Evolutionary conservation across 2,797 vertebrate species (phyloP), one percentile per base, ranked within the genome.

Genomic region (Poecilia wingei): DNA sequence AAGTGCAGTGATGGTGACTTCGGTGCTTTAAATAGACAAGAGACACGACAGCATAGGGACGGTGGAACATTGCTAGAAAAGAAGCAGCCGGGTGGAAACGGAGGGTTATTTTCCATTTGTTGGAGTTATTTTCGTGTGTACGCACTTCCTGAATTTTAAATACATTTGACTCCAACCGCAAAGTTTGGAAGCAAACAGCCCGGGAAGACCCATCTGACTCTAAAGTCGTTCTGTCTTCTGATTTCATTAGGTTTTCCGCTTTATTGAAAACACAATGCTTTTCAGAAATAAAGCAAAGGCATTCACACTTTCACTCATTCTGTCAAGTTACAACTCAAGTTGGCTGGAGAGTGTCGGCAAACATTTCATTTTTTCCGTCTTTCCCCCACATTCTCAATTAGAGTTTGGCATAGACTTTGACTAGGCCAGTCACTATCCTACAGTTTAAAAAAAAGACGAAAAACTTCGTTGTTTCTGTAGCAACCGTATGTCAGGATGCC

Each of bases 121-220:
- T 43, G 3, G 45, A 47, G 74, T 76, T 84, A 61, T 88, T 87
- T 88, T 61, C 74, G n/a, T 77, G 72, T 0, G 6, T 0, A 12
- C 33, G 18, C 49, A 77, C 59, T 72, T 84, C 57, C 78, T 79
- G 79, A 81, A 41, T 81, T 8, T 79, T 47, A 79, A 88, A 86
- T 74, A 76, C 79, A 81, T 59, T 25, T 2, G 70, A 33, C 75
- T 13, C 22, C 36, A 22, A 66, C 33, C 61, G 36, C 31, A 66
- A 10, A 25, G 76, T 69, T 39, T 0, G 83, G 85, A 82, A 73
- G 70, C 25, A 25, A 18, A 47, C 36, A 28, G 31, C 41, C 81
- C 74, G 61, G 36, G 82, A 76, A 49, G 28, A 79, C 72, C 59
- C 73, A 12, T 20, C 31, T 25, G 13, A 74, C 66, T 80, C 46